These are phyloP conservation scores for Diaperis boleti DNA, from an alignment of 2,888 invertebrate genomes.

Conservation along the genomic window DNA sequence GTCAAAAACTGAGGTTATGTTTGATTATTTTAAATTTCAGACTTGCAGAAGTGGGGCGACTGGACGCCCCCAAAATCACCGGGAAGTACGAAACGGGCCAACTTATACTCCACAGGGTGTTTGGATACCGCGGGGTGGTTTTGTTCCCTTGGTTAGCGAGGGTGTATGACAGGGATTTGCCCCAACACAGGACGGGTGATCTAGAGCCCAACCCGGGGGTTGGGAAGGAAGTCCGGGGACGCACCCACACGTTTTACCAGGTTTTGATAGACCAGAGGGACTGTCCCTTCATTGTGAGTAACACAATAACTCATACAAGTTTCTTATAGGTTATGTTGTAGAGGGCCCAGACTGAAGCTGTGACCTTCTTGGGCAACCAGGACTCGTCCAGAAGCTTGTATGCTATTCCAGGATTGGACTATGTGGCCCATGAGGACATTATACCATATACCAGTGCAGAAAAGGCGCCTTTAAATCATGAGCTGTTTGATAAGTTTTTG, in stretches of 20 bases:
- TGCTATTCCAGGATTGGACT: conserved; percentile 97
- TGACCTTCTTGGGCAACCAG: conserved; percentile 96
- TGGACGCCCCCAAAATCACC: conserved; percentile 86
- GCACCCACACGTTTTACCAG: conserved; percentile 96
- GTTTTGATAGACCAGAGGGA: conserved; percentile 97
- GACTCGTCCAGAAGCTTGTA: conserved; percentile 95
- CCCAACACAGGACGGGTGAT: conserved; percentile 64
- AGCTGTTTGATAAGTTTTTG: conserved; percentile 96
- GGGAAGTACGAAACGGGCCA: conserved; percentile 97
- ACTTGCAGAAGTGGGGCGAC: conserved; percentile 93
- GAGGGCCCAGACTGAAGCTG: conserved; percentile 97
- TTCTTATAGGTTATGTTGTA: conserved; percentile 62
- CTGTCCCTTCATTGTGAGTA: conserved; percentile 93
- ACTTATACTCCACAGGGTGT: conserved; percentile 94
- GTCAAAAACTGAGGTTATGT: conserved; percentile 46
- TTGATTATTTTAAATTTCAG: conserved; percentile 67
- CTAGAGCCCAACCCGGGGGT: conserved; percentile 66
- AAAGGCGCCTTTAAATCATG: conserved; percentile 91
- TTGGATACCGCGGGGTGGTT: conserved; percentile 97
- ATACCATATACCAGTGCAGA: conserved; percentile 94
- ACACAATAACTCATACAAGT: neutral
- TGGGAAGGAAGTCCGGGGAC: conserved; percentile 89
- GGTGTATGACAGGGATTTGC: conserved; percentile 93
- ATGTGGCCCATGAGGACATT: conserved; percentile 98
- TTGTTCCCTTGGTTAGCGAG: conserved; percentile 97